Base-by-base conservation (phyloP, 2,797 vertebrate species). In the Parauchenoglanis punctatus region DNA sequence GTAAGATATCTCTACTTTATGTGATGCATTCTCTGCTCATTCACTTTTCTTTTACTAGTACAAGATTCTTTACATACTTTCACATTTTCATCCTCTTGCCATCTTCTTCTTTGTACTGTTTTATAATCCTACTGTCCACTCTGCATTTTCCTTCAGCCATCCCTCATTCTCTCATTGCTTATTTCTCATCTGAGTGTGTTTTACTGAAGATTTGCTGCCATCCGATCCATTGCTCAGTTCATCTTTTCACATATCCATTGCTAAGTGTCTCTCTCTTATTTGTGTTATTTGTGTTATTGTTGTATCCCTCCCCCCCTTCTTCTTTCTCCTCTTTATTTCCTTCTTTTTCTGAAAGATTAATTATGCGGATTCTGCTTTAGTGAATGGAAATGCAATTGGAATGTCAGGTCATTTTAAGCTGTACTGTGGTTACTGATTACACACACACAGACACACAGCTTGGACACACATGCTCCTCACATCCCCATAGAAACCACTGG, bases 291-390 rank as follows among this genome's bases (percentile, higher is more conserved):
- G 11, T 81, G 2, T 40, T 80, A 31, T 35, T 40, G 4, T n/a
- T 23, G 2, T 59, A 0, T 61, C 56, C 44, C 80, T 46, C 54
- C 46, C 17, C 52, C 82, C 5, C 54, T 15, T 59, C 65, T 85
- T 35, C 73, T 84, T 40, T 46, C 44, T 3, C 25, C 49, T 49
- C 61, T 81, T 49, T 44, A n/a, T 49, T 23, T 23, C 46, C 8
- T 75, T 90, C 73, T 54, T 83, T 49, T 72, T 18, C 12, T 87
- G 63, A 89, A 86, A 91, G 84, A 89, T 84, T 93, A 92, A 95
- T 95, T 94, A 95, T 92, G 91, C 88, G 93, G 92, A 93, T 92
- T 65, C 84, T 90, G 90, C 89, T 92, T 94, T 92, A 93, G 88
- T 25, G 65, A 89, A 83, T 73, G 81, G 91, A 93, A 86, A 91